These are phyloP conservation scores for Lymantria monacha DNA, from an alignment of 2,888 invertebrate genomes.

Conservation along the genomic window DNA sequence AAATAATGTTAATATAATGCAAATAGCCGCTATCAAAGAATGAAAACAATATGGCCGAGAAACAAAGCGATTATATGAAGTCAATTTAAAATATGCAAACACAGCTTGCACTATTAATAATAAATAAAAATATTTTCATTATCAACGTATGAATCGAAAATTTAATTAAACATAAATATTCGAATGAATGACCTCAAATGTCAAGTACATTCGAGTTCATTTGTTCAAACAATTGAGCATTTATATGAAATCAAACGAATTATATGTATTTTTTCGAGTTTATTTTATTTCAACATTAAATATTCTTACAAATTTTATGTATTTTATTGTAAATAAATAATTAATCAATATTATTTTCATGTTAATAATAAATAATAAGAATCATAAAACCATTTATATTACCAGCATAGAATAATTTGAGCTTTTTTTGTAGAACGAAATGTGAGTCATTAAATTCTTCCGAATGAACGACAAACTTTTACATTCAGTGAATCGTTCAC, in stretches of 20 bases:
- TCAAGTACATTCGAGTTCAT: too few relatives aligned
- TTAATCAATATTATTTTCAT: too few relatives aligned
- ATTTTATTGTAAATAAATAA: too few relatives aligned
- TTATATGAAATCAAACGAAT: too few relatives aligned
- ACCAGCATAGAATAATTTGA: neutral
- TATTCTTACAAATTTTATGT: too few relatives aligned
- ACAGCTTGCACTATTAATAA: constrained; percentile 32
- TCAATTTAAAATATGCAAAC: constrained; percentile 25
- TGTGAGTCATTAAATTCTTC: constrained; percentile 33
- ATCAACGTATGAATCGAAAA: constrained; percentile 16
- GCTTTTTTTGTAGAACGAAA: neutral
- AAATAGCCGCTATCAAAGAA: constrained; percentile 7
- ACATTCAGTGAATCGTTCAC: constrained; percentile 18
- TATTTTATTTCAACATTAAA: too few relatives aligned
- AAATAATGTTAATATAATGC: constrained; percentile 4
- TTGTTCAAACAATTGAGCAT: too few relatives aligned
- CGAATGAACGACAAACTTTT: constrained; percentile 5
- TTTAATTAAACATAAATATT: constrained; percentile 21
- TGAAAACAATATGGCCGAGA: constrained; percentile 10
- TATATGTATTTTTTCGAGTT: too few relatives aligned
- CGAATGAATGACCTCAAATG: constrained; percentile 14
- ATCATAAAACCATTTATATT: too few relatives aligned
- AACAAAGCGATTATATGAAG: constrained; percentile 31
- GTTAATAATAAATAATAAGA: too few relatives aligned
- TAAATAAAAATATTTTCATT: constrained; percentile 24